Evolutionary conservation across 2,888 invertebrate genomes (phyloP), one percentile per base, ranked within the genome.

Genomic region (Mesorhabditis belari): DNA sequence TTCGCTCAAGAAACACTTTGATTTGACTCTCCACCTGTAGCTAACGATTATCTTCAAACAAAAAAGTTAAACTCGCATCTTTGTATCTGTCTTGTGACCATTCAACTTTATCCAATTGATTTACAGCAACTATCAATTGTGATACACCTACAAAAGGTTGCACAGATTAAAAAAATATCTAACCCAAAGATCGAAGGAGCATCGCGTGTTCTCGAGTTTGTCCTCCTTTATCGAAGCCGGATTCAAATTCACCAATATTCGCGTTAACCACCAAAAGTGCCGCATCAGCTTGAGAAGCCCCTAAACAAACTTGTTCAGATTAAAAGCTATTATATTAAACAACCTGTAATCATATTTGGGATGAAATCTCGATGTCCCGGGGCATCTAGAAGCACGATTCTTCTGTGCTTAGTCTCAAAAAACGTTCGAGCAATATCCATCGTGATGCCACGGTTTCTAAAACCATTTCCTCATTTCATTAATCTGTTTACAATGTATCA

Each of bases 351-450:
- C 96, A 99, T 98, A 79, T 98, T 96, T 2, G 98, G 96, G 80
- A 98, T 96, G 81, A 99, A 98, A 82, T 99, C 98, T 81, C 91
- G 93, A 82, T 99, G 98, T 0, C 98, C 98, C 0, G 98, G 98
- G 27, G 98, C 95, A 86, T 99, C 98, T 61, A 99, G 84, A 53
- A 99, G 73, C 5, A 82, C 82, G 26, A 84, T 80, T 28, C 71
- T 58, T 17, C 70, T 67, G 26, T 58, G 55, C 0, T 64, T 54
- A 23, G 76, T 79, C 52, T 79, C 75, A 57, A 81, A 81, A 21
- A 58, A 61, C 17, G 76, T 71, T 28, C 90, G 88, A 0, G 92
- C 96, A 17, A 98, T 89, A 83, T 99, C 98, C 92, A 98, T 99
- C 1, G 98, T 99, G 56, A 99, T 94, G 17, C 98, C 98, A 69